Percentiles rank a stretch among this genome's conserved stretches.
Evolutionary conservation across 1,140 invertebrate species (phyloP).

Genomic region (Argopecten irradians): DNA sequence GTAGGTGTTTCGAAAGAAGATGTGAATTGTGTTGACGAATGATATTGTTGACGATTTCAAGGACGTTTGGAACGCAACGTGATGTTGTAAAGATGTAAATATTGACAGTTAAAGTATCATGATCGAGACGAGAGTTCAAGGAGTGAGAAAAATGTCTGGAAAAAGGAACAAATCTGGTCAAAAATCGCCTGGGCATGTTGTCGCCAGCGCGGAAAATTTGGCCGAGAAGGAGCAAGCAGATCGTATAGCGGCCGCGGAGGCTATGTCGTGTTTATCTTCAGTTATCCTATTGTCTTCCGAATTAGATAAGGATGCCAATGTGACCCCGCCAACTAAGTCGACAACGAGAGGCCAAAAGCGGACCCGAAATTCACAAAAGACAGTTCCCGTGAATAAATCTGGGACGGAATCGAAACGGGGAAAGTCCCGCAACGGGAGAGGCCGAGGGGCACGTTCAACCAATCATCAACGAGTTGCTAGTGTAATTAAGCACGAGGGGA

Average conservation of each 20-base stretch:
- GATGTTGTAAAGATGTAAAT: constrained; percentile 25
- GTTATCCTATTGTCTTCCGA: constrained; percentile 41
- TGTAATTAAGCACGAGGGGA: neutral
- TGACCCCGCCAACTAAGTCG: neutral
- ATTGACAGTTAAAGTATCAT: constrained; percentile 29
- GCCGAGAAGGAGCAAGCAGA: constrained; percentile 49
- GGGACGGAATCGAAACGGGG: constrained; percentile 39
- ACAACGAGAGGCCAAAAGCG: neutral
- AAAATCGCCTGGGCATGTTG: neutral
- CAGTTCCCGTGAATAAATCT: neutral
- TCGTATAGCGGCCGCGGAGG: constrained; percentile 51
- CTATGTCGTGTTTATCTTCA: constrained; percentile 51
- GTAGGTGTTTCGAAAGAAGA: constrained; percentile 38
- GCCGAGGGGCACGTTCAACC: constrained; percentile 26
- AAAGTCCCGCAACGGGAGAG: constrained; percentile 39
- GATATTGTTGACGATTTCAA: neutral
- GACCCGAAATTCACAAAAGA: neutral
- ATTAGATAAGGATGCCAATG: constrained; percentile 16
- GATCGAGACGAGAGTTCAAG: constrained; percentile 3
- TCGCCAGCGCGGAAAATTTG: constrained; percentile 37
- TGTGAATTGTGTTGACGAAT: neutral
- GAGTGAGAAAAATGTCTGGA: neutral
- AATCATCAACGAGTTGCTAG: neutral
- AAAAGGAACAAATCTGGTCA: constrained; percentile 33
- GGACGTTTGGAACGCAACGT: constrained; percentile 25